phyloP scores from a whole-genome alignment of 2,113 vertebrate genomes.

The Mastomys coucha region DNA sequence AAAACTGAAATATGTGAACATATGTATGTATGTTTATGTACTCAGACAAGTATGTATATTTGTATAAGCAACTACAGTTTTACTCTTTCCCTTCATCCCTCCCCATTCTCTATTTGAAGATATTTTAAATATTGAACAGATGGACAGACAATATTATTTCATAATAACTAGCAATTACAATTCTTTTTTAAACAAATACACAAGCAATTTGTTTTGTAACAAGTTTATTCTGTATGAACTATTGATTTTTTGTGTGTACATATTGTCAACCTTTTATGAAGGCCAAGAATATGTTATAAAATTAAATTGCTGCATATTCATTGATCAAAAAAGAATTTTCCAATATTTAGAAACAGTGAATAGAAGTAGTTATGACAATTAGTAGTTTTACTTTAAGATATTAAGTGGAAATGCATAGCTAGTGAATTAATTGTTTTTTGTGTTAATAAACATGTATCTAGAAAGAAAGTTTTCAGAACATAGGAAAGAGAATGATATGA shows the following conservation, averaged over 20 bases:
- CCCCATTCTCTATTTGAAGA: slow-evolving; percentile 66
- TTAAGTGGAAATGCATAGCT: not conserved
- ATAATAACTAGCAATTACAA: slow-evolving; percentile 59
- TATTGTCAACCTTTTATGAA: not conserved
- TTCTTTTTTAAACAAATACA: slow-evolving; percentile 8
- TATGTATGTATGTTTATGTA: slow-evolving; percentile 81
- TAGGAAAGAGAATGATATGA: not conserved
- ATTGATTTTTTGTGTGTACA: not conserved
- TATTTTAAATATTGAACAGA: slow-evolving; percentile 74
- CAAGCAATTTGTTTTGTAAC: slow-evolving; percentile 40
- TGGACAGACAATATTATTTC: slow-evolving; percentile 70
- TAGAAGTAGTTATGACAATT: not conserved
- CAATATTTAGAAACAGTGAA: not conserved
- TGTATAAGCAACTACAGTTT: slow-evolving; percentile 79
- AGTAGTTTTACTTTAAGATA: not conserved
- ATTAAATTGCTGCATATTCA: not conserved
- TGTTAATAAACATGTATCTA: not conserved
- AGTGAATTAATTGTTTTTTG: not conserved
- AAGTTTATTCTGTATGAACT: slow-evolving; percentile 26
- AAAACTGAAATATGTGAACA: slow-evolving; percentile 80
- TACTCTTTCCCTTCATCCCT: slow-evolving; percentile 63
- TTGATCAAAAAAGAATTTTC: slow-evolving; percentile 18
- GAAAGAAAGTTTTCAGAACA: not conserved
- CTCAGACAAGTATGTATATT: slow-evolving; percentile 71
- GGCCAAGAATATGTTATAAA: not conserved